A percentile compares a stretch with the other conserved stretches of the same genome.
Evolutionary conservation across 2,888 invertebrate species (phyloP).

Genomic region (Erebia aethiops): DNA sequence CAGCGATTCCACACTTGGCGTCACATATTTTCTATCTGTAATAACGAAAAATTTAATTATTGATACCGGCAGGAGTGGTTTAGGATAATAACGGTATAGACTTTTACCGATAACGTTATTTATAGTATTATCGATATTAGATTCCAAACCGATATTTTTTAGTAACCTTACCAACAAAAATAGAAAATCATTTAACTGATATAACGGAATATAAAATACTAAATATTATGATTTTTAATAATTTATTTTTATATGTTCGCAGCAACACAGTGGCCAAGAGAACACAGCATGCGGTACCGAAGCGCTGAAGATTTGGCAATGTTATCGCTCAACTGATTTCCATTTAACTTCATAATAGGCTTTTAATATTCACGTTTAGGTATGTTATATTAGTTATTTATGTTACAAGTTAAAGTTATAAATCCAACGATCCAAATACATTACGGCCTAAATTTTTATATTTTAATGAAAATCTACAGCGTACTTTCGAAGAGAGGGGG

Average conservation of each 20-base stretch:
- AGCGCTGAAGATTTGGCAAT: conserved; percentile 73
- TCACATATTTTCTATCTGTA: background rate
- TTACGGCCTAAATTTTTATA: background rate
- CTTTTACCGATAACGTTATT: background rate
- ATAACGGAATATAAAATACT: background rate
- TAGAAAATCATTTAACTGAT: too few relatives aligned
- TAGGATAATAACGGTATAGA: too few relatives aligned
- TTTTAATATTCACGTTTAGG: background rate
- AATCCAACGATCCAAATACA: background rate
- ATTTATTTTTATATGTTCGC: conserved; percentile 45
- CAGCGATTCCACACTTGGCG: background rate
- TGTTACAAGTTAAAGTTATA: background rate
- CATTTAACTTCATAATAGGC: conserved; percentile 4
- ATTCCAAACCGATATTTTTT: background rate
- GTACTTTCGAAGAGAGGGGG: too few relatives aligned
- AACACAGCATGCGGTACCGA: conserved; percentile 75
- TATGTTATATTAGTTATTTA: background rate
- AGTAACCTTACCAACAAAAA: too few relatives aligned
- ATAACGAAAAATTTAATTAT: background rate
- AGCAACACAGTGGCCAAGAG: conserved; percentile 82
- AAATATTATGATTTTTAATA: background rate
- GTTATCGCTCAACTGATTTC: conserved; percentile 51
- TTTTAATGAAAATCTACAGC: too few relatives aligned
- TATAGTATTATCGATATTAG: background rate
- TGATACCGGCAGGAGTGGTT: too few relatives aligned